phyloP scores from a whole-genome alignment of 1,140 invertebrate species.

The Caenorhabditis remanei region DNA sequence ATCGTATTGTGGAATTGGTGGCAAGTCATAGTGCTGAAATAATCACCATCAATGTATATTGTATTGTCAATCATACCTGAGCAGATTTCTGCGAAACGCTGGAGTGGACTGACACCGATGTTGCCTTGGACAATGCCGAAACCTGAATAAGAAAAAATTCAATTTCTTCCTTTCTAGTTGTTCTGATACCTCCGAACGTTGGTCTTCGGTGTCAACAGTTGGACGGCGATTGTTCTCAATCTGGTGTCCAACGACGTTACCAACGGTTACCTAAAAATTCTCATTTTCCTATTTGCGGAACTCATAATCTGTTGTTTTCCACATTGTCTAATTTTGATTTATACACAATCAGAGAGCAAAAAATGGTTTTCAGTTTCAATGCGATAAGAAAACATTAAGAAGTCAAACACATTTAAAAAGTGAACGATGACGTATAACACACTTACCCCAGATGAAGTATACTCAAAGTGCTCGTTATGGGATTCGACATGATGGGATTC shows the following conservation, averaged over 20 bases:
- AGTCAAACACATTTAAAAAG: neutral
- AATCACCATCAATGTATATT: neutral
- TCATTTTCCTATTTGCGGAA: neutral
- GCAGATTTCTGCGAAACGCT: slow-evolving; percentile 59
- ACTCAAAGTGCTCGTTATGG: slow-evolving; percentile 21
- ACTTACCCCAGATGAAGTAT: slow-evolving; percentile 34
- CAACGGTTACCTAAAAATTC: slow-evolving; percentile 24
- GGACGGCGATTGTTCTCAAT: neutral
- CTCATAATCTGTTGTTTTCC: neutral
- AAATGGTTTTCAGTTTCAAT: slow-evolving; percentile 33
- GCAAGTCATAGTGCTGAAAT: slow-evolving; percentile 22
- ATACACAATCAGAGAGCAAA: neutral
- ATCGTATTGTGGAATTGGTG: slow-evolving; percentile 44
- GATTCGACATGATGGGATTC: slow-evolving; percentile 5
- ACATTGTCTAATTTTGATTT: neutral
- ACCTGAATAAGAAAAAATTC: neutral
- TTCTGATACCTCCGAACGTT: slow-evolving; percentile 16
- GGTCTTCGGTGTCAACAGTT: slow-evolving; percentile 26
- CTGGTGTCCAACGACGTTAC: slow-evolving; percentile 32
- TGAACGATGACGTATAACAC: neutral
- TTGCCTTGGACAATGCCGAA: slow-evolving; percentile 40
- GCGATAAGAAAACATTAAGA: slow-evolving; percentile 7
- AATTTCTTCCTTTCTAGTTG: neutral
- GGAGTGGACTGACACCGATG: slow-evolving; percentile 55
- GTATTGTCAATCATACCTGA: neutral